Percentiles rank a stretch among this genome's conserved stretches.
Evolutionary conservation across 2,797 vertebrate species (phyloP).

Genomic region (Amblyopsis hoosieri): DNA sequence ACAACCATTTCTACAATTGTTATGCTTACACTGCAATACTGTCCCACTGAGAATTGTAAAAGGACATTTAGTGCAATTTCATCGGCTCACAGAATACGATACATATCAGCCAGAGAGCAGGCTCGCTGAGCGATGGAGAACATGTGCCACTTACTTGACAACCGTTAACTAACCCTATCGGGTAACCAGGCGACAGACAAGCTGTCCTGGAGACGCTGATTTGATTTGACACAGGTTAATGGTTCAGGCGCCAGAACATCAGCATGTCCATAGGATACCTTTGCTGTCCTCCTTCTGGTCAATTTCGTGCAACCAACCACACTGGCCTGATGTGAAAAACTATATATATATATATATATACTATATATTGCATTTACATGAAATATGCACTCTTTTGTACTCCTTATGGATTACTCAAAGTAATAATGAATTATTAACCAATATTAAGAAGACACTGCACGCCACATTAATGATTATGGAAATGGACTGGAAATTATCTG

Average conservation of each 20-base stretch:
- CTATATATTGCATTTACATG: too few species aligned
- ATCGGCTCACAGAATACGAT: slow-evolving; percentile 15
- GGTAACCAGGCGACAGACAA: slow-evolving; percentile 53
- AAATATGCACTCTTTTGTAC: not conserved
- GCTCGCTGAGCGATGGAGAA: slow-evolving; percentile 26
- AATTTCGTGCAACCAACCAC: too few species aligned
- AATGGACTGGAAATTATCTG: slow-evolving; percentile 13
- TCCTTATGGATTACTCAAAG: not conserved
- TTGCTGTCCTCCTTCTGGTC: too few species aligned
- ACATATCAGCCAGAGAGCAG: slow-evolving; percentile 22
- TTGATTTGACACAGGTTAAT: slow-evolving; percentile 72
- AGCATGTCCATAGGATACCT: slow-evolving; percentile 44
- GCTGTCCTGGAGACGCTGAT: slow-evolving; percentile 43
- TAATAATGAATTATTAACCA: not conserved
- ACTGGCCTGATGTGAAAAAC: too few species aligned
- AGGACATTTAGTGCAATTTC: not conserved
- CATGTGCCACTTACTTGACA: slow-evolving; percentile 43
- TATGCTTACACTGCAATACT: not conserved
- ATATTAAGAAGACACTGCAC: not conserved
- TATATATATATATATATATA: too few species aligned
- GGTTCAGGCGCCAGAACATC: slow-evolving; percentile 58
- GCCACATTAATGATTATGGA: slow-evolving; percentile 13
- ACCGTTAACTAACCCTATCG: slow-evolving; percentile 44
- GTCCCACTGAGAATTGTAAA: not conserved
- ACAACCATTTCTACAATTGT: too few species aligned